phyloP scores from a whole-genome alignment of 2,113 vertebrate species.

The Zapornia atra region DNA sequence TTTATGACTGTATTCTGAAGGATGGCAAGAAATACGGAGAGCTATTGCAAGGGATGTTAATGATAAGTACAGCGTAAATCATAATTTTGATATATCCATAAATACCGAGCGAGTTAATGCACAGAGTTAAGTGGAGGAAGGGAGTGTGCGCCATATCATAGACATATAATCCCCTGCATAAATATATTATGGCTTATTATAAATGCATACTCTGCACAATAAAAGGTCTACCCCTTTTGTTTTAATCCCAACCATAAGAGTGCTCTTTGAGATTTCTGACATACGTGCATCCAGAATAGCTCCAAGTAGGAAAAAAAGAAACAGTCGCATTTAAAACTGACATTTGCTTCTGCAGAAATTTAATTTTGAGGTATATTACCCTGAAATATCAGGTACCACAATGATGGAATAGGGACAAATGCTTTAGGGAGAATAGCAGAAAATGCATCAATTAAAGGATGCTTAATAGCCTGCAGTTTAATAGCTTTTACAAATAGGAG shows the following conservation, averaged over 20 bases:
- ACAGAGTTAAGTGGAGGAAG: constrained; percentile 5
- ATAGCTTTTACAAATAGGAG: constrained; percentile 25
- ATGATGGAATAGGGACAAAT: neutral
- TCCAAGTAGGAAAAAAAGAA: neutral
- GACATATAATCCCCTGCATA: constrained; percentile 31
- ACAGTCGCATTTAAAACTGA: constrained; percentile 6
- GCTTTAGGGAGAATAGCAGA: constrained; percentile 11
- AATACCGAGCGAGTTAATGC: constrained; percentile 26
- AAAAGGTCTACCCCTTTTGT: neutral
- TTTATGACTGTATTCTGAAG: constrained; percentile 25
- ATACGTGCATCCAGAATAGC: neutral
- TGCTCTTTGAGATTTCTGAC: neutral
- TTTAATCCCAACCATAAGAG: neutral
- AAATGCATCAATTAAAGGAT: constrained; percentile 29
- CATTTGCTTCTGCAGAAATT: constrained; percentile 15
- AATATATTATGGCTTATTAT: constrained; percentile 38
- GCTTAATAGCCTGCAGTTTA: constrained; percentile 38
- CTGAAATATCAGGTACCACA: neutral
- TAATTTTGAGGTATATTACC: constrained; percentile 28
- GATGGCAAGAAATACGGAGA: constrained; percentile 30
- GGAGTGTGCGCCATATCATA: neutral
- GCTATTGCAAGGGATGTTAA: constrained; percentile 24
- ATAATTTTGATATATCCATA: neutral
- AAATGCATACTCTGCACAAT: constrained; percentile 5
- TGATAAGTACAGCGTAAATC: constrained; percentile 46